Conservation (phyloP, 2,888 invertebrate species). For the Epirrhoe tristata region DNA sequence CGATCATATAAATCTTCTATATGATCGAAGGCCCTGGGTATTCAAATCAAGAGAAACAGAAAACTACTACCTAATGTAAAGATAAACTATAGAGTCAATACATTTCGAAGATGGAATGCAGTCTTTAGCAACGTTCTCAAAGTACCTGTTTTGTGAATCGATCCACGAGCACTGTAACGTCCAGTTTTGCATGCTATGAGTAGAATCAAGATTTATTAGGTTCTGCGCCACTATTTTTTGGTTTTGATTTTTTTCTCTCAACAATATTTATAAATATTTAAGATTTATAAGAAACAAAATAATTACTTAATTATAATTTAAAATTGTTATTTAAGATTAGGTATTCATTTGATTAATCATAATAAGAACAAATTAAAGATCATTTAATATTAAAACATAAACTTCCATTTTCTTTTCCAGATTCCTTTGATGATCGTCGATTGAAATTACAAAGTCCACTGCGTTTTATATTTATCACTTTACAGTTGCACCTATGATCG, state of each 20-base stretch:
- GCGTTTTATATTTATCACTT: conserved; percentile 75
- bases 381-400: not conserved
- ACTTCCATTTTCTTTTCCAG: conserved; percentile 9
- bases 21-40: no score
- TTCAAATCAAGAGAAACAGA: not conserved
- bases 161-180: conserved; percentile 41
- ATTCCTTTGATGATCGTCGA: conserved; percentile 18
- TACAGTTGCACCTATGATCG: conserved; percentile 84
- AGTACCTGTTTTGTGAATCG: conserved; percentile 36
- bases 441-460: conserved; percentile 20
- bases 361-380: not conserved
- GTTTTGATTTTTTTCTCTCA: not conserved
- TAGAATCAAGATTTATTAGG: conserved; percentile 34
- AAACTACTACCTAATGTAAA: not conserved
- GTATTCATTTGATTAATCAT: not conserved
- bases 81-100: not conserved
- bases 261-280: no score
- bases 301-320: no score
- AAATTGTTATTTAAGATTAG: not conserved
- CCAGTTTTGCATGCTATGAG: conserved; percentile 41
- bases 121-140: conserved; percentile 34
- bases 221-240: not conserved
- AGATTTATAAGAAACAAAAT: not conserved
- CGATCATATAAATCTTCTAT: no score
- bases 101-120: conserved; percentile 28